A percentile compares a stretch with the other conserved stretches of the same genome.
These are phyloP conservation scores for Girardia tigrina DNA, from an alignment of 2,888 invertebrate genomes.

Conservation along the genomic window DNA sequence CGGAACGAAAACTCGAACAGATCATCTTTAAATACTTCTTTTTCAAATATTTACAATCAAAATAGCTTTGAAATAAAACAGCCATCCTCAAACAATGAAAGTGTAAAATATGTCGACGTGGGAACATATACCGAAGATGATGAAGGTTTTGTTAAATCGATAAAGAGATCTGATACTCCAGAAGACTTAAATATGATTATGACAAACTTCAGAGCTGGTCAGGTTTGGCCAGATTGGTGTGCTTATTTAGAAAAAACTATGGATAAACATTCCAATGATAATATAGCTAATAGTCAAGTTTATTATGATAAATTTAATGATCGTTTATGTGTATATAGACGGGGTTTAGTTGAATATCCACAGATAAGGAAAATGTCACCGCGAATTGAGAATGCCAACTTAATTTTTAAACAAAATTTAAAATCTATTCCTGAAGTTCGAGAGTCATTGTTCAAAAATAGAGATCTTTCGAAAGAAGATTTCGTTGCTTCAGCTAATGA, in stretches of 20 bases:
- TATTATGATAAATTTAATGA: constrained; percentile 26
- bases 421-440: background rate
- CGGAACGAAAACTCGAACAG: background rate
- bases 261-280: background rate
- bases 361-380: background rate
- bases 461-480: background rate
- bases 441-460: background rate
- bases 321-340: constrained; percentile 28
- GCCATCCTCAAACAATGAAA: background rate
- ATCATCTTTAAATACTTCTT: background rate
- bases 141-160: background rate
- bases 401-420: background rate
- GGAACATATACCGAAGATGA: background rate
- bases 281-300: background rate
- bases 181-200: background rate
- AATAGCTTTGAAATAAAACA: too few relatives aligned
- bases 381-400: background rate
- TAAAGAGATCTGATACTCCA: background rate
- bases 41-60: background rate
- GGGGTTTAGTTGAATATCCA: constrained; percentile 26
- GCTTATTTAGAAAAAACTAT: too few relatives aligned
- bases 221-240: constrained; percentile 31
- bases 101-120: background rate
- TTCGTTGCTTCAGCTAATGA: background rate
- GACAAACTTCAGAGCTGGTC: constrained; percentile 21